A percentile compares a stretch with the other conserved stretches of the same genome.
Conservation (phyloP, 2,797 vertebrate genomes). For the Sebastes minor region DNA sequence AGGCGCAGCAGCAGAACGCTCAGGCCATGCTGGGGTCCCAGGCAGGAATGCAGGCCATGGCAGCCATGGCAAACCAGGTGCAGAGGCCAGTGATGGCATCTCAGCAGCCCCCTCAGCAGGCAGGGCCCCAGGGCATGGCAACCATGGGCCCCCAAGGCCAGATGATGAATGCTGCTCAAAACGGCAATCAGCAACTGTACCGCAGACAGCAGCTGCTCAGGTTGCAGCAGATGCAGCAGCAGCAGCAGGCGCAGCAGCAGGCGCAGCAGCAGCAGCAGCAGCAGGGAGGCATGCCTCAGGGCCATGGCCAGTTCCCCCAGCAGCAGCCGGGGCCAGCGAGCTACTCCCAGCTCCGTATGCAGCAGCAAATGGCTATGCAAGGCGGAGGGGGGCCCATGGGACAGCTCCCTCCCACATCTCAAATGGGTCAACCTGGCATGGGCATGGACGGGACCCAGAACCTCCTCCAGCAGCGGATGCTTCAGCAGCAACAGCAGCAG, state of each 20-base stretch:
- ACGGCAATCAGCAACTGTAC: constrained; percentile 88
- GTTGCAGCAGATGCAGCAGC: constrained; percentile 71
- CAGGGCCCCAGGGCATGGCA: constrained; percentile 78
- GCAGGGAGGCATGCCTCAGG: constrained; percentile 85
- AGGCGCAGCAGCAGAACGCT: constrained; percentile 76
- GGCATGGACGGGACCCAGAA: constrained; percentile 88
- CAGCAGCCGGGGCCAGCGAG: constrained; percentile 83
- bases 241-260: constrained; percentile 75
- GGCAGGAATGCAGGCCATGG: constrained; percentile 89
- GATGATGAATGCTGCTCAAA: constrained; percentile 91
- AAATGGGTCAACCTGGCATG: constrained; percentile 91
- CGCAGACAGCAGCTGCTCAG: constrained; percentile 90
- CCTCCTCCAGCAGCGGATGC: constrained; percentile 85
- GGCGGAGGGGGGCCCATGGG: constrained; percentile 86
- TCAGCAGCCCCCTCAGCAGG: constrained; percentile 83
- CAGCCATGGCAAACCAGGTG: constrained; percentile 79
- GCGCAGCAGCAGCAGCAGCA: constrained; percentile 77
- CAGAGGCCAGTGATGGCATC: constrained; percentile 89
- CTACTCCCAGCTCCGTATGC: constrained; percentile 85
- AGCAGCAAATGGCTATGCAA: constrained; percentile 93
- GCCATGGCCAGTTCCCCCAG: constrained; percentile 81
- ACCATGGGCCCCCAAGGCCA: constrained; percentile 89
- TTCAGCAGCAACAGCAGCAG: constrained; percentile 82
- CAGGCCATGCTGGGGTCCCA: constrained; percentile 85
- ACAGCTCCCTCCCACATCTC: constrained; percentile 90